Evolutionary conservation across 1,140 invertebrate genomes (phyloP), one percentile per base, ranked within the genome.

Genomic region (Lerema accius): DNA sequence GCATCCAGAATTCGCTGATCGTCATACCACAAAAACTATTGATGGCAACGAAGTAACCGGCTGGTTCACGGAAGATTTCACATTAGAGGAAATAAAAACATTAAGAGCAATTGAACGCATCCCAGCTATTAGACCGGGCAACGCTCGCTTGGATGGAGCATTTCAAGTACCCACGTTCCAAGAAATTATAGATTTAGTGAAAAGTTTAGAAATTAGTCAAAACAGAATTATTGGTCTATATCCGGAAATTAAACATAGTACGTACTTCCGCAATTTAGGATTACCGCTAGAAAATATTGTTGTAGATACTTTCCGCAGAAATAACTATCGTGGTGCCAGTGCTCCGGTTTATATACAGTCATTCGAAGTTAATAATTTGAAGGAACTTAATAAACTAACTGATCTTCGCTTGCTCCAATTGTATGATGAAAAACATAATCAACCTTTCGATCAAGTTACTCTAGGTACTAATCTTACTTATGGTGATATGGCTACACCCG

Each of bases 31-130:
- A 4, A 78, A 88, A 73, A 68, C 17, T 6, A 61, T 90, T 7
- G 86, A 90, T 51, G 82, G 84, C 13, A 62, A 45, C 1, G 51
- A 73, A 59, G 37, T 86, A 9, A 83, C 64, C 59, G 88, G 86
- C 4, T 90, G 88, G 88, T 90, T 90, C 45, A 84, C 82, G 17
- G 88, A 90, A 84, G 88, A 90, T 56, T 90, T 90, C 46, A 89
- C 88, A 9, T 74, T 90, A 10, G 73, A 65, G 19, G 88, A 90
- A 76, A 72, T 90, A 10, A 90, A 90, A 73, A 82, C 81, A 0
- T 68, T 90, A 26, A 80, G 76, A 60, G 71, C 84, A n/a, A 76
- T 86, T 23, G 88, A 90, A 78, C 76, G 88, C 16, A 89, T 90
- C n/a, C 86, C 88, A 0, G 50, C 59, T 5, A 79, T 76, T 39